phyloP scores from a whole-genome alignment of 2,888 invertebrate genomes.

The Tachina grossa region DNA sequence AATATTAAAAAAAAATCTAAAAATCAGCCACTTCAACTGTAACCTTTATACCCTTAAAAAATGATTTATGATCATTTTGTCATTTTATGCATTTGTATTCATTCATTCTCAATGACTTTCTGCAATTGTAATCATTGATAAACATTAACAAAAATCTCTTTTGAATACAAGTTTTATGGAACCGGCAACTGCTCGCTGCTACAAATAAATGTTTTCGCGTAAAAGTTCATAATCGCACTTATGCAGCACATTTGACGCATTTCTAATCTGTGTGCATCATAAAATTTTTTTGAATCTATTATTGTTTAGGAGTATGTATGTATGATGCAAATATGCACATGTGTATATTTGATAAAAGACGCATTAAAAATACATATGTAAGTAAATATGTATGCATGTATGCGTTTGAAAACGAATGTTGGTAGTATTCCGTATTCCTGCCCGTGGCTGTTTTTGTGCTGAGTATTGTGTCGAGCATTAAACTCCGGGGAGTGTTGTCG shows the following conservation, averaged over 20 bases:
- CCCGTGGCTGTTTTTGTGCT: conserved; percentile 50
- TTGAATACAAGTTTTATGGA: conserved; percentile 17
- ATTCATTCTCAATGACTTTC: conserved; percentile 31
- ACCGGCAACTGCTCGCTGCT: conserved; percentile 18
- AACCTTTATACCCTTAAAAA: conserved; percentile 56
- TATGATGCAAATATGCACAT: background rate
- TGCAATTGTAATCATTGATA: conserved; percentile 40
- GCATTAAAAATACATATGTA: too few relatives aligned
- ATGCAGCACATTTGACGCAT: conserved; percentile 69
- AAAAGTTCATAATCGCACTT: conserved; percentile 48
- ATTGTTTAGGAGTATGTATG: background rate
- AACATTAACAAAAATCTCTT: conserved; percentile 25
- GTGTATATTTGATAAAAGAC: background rate
- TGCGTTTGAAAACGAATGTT: conserved; percentile 34
- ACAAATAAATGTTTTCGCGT: conserved; percentile 25
- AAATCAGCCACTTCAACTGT: conserved; percentile 45
- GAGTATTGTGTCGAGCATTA: conserved; percentile 47
- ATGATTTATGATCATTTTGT: conserved; percentile 65
- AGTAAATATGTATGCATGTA: too few relatives aligned
- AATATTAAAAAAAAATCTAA: conserved; percentile 4
- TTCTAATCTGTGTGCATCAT: conserved; percentile 69
- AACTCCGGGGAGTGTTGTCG: conserved; percentile 64
- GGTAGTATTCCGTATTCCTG: conserved; percentile 44
- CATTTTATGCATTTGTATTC: conserved; percentile 35
- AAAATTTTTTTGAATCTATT: conserved; percentile 22